These are phyloP conservation scores for Platysteira castanea DNA, from an alignment of 2,113 vertebrate genomes.

Conservation along the genomic window DNA sequence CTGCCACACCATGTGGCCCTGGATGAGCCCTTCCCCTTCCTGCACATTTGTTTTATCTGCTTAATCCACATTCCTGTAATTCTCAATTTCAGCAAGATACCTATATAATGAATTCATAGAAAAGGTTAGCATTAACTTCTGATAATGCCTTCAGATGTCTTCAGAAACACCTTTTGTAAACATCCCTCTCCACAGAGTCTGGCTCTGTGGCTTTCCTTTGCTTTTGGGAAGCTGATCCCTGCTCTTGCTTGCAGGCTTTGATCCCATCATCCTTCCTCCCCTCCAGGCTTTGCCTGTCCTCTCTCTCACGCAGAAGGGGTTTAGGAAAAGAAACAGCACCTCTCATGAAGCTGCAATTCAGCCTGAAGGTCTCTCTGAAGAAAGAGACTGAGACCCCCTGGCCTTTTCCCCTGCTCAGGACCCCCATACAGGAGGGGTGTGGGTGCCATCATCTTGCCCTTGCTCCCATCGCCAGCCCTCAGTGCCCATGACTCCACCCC, in stretches of 20 bases:
- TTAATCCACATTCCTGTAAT: neutral
- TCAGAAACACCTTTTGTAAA: neutral
- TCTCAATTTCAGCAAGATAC: neutral
- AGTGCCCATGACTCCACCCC: neutral
- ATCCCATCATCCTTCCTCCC: neutral
- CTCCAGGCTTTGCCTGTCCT: neutral
- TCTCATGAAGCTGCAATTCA: neutral
- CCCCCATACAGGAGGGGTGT: accelerated
- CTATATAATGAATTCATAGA: neutral
- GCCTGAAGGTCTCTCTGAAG: neutral
- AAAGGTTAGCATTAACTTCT: neutral
- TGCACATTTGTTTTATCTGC: neutral
- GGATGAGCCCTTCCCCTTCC: neutral
- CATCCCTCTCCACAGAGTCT: neutral
- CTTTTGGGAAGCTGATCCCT: neutral
- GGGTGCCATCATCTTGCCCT: neutral
- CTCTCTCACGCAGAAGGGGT: neutral
- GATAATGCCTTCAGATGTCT: neutral
- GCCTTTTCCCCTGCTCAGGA: neutral
- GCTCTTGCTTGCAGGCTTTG: neutral
- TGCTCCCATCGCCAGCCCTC: neutral
- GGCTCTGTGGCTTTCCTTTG: neutral
- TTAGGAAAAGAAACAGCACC: neutral
- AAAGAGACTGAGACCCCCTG: neutral
- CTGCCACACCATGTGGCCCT: too few species aligned